Base-by-base conservation (phyloP, 2,888 invertebrate genomes). In the Conus canariensis region DNA sequence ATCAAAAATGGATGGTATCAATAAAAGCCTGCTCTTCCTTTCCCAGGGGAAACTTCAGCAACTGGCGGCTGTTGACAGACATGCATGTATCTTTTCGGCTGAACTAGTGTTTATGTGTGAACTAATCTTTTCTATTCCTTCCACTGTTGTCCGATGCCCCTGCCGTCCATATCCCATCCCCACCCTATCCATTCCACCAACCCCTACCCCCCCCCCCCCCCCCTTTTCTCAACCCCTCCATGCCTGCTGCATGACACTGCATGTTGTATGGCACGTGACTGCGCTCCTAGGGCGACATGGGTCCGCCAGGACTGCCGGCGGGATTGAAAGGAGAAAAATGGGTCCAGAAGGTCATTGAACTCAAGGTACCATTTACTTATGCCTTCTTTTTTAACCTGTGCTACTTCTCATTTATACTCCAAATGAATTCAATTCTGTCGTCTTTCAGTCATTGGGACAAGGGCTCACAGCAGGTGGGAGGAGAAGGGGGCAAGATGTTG, bases 221-320 rank as follows among this genome's bases (percentile, higher is more conserved):
- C 88, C 59, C 77, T 45, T 45, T 22, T 19, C 67, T 30, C 30
- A 67, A 67, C n/a, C 14, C 60, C 60, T 45, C 85, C 85, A 85
- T 25, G n/a, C 59, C 85, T 22, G n/a, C 25, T 86, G 64, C 77
- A 80, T 80, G 59, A 8, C 58, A 56, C 87, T 60, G 59, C 85
- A 85, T 85, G 59, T 25, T 60, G 59, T 59, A 85, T 85, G 59
- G n/a, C 85, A 70, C 77, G 77, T 80, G 77, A 10, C 77, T 14
- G 77, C 12, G 30, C 12, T 30, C 10, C 14, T 90, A 95, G 95
- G 95, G 95, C 58, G 94, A 95, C 59, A 90, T 94, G n/a, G 95
- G 95, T 22, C 95, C 95, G 12, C 94, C 93, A 56, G 95, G 95
- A 16, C 90, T 95, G 19, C 93, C 94, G 12, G 93, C 92, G n/a